Conservation (phyloP, 2,888 invertebrate species). For the Limenitis camilla region DNA sequence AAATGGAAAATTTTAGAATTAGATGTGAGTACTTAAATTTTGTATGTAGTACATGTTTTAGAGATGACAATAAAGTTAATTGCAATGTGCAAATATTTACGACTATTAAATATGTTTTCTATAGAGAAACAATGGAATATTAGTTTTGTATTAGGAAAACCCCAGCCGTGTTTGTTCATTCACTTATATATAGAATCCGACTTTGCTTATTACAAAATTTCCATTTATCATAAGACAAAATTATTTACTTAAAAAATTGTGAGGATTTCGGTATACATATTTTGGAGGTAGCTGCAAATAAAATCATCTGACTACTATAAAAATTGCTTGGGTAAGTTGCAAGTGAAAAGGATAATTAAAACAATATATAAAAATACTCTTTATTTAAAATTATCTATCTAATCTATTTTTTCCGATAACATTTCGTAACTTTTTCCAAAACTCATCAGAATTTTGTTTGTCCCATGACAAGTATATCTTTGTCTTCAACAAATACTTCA, state of each 20-base stretch:
- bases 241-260: too few relatives aligned
- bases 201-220: too few relatives aligned
- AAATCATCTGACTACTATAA: too few relatives aligned
- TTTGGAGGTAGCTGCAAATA: too few relatives aligned
- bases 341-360: background rate
- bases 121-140: conserved; percentile 8
- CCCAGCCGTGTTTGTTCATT: conserved; percentile 9
- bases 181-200: too few relatives aligned
- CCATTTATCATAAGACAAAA: too few relatives aligned
- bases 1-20: too few relatives aligned
- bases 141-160: conserved; percentile 17
- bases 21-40: too few relatives aligned
- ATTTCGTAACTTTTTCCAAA: conserved; percentile 59
- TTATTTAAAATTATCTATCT: conserved; percentile 11
- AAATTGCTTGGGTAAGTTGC: background rate
- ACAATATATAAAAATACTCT: background rate
- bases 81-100: conserved; percentile 3
- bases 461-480: conserved; percentile 79
- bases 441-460: conserved; percentile 52
- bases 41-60: background rate
- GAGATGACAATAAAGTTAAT: background rate
- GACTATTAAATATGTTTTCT: conserved; percentile 5
- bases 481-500: conserved; percentile 77
- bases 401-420: conserved; percentile 37
- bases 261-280: too few relatives aligned